A percentile compares a stretch with the other conserved stretches of the same genome.
Evolutionary conservation across 2,888 invertebrate genomes (phyloP).

Genomic region (Leptopterna dolabrata): DNA sequence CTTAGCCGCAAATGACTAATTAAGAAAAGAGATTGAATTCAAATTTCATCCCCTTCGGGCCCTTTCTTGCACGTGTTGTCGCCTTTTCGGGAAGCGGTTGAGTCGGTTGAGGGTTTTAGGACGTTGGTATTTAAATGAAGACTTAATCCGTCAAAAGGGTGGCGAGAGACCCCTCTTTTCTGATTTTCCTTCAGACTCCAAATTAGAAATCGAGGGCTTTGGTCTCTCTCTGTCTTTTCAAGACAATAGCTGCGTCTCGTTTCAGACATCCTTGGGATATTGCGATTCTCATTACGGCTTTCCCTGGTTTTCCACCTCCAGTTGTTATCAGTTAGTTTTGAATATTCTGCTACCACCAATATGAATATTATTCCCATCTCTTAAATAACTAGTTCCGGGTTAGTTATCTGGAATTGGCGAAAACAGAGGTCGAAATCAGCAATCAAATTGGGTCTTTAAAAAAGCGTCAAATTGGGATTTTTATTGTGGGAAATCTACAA

Average conservation of each 20-base stretch:
- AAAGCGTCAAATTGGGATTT: no score
- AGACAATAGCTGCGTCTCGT: not conserved
- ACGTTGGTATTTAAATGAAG: conserved; percentile 59
- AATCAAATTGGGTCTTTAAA: no score
- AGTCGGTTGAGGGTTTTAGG: conserved; percentile 26
- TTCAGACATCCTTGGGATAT: not conserved
- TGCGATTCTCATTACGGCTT: not conserved
- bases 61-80: conserved; percentile 55
- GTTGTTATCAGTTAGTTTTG: not conserved
- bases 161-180: conserved; percentile 35
- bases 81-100: conserved; percentile 33
- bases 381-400: no score
- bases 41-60: conserved; percentile 52
- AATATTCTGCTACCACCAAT: not conserved
- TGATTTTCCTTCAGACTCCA: conserved; percentile 20
- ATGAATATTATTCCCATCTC: not conserved
- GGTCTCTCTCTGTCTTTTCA: not conserved
- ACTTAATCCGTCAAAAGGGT: conserved; percentile 59
- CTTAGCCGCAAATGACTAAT: conserved; percentile 60
- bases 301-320: not conserved
- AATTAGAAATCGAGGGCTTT: conserved; percentile 44
- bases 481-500: no score
- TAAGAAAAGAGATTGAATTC: conserved; percentile 60
- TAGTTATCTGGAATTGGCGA: no score
- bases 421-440: no score